These are phyloP conservation scores for Harpalus rubripes DNA, from an alignment of 2,888 invertebrate species.

Conservation along the genomic window DNA sequence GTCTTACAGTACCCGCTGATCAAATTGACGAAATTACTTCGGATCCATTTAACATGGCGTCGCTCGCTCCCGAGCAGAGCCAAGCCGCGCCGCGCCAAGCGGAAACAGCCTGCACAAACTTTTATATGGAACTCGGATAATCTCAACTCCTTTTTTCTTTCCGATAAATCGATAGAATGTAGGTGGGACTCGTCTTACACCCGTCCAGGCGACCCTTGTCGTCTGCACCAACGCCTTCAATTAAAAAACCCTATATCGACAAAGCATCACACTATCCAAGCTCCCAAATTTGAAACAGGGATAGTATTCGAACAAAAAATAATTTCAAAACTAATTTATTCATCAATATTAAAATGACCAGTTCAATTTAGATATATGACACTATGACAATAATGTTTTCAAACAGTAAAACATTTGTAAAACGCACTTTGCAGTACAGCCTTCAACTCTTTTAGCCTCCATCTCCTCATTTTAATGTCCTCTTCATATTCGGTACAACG, in stretches of 20 bases:
- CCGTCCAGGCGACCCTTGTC: not conserved
- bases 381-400: too few relatives aligned
- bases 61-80: conserved; percentile 70
- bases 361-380: too few relatives aligned
- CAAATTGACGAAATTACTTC: conserved; percentile 77
- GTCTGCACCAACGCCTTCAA: conserved; percentile 16
- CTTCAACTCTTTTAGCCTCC: too few relatives aligned
- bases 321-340: too few relatives aligned
- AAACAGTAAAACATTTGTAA: too few relatives aligned
- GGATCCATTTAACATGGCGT: conserved; percentile 77
- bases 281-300: too few relatives aligned
- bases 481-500: too few relatives aligned
- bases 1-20: conserved; percentile 71
- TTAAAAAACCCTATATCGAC: not conserved
- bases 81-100: conserved; percentile 32
- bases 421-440: too few relatives aligned
- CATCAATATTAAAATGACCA: too few relatives aligned
- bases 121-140: conserved; percentile 66
- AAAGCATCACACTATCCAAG: too few relatives aligned
- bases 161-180: conserved; percentile 68
- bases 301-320: too few relatives aligned
- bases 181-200: conserved; percentile 64
- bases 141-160: conserved; percentile 67
- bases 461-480: too few relatives aligned
- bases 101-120: conserved; percentile 61